Evolutionary conservation across 37 sponge, comb jelly and placozoan species (phyloP), one percentile per base, ranked within the genome.

Genomic region (Oopsacas minuta): DNA sequence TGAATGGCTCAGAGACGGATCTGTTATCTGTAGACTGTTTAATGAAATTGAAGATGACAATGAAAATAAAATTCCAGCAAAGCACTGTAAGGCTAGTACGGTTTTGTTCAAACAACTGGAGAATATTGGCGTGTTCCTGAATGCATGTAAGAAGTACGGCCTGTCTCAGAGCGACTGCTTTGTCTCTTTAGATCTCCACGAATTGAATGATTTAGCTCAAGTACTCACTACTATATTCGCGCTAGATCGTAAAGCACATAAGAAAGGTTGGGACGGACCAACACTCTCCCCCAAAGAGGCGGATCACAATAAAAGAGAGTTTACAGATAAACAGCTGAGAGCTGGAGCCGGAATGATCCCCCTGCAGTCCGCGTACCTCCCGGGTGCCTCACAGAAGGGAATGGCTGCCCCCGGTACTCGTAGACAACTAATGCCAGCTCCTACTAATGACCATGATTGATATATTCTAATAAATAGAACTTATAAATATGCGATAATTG

Each of bases 181-280:
- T 34, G 75, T 61, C 5, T 32, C 75, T 3, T 34, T 61, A 10
- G 75, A 61, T 34, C 75, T 61, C 75, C 75, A 61, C 75, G 75
- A 61, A 12, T 61, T 61, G 75, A 61, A 61, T 12, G 75, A 61
- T 34, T 34, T 61, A 5, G 75, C 75, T 5, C 75, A 61, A 12
- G 75, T 61, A 12, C 75, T 61, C 75, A 61, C 75, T 12, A 61
- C 75, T 34, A n/a, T 61, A 61, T 61, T 61, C 75, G 75, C 75
- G 7, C 75, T 61, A 3, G 75, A 61, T 34, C 20, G 75, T 5
- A 61, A 61, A 34, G 75, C 75, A 12, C 75, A 61, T n/a, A 61
- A 61, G 22, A 61, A 61, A 12, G 75, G 75, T 5, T 61, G 75
- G 75, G 75, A 61, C 75, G 75, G 75, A 3, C 75, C 75, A 5